phyloP scores from a whole-genome alignment of 2,797 vertebrate genomes.

The Lepus oiostolus region DNA sequence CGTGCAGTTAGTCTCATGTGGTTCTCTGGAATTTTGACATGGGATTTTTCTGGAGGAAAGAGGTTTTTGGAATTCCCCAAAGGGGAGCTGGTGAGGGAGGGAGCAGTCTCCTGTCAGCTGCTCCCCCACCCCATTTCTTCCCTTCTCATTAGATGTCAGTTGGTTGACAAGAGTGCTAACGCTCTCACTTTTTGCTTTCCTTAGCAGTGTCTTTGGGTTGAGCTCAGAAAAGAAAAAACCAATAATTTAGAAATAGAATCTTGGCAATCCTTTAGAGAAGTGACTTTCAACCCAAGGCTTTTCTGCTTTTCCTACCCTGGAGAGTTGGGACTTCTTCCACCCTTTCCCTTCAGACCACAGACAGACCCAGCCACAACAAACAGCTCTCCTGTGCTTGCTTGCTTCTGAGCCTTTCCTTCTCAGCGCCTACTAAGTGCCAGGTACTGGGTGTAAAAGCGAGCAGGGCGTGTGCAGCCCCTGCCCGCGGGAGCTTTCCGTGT shows the following conservation, averaged over 20 bases:
- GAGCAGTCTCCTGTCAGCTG: background rate
- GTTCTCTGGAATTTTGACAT: background rate
- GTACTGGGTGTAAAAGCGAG: background rate
- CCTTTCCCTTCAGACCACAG: background rate
- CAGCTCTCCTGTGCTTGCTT: background rate
- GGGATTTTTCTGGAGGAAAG: background rate
- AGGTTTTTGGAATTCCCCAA: background rate
- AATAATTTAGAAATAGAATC: constrained; percentile 25
- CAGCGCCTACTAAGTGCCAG: background rate
- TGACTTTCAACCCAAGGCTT: background rate
- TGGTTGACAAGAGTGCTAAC: background rate
- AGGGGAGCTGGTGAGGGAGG: background rate
- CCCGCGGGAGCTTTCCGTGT: background rate
- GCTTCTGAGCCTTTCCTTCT: background rate
- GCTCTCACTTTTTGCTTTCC: constrained; percentile 44
- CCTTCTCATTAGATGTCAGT: background rate
- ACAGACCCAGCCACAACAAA: background rate
- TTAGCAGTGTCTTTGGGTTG: constrained; percentile 10
- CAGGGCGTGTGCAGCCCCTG: background rate
- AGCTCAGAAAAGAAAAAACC: constrained; percentile 50
- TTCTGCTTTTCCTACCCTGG: background rate
- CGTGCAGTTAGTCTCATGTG: background rate
- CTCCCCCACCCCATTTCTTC: rapidly evolving
- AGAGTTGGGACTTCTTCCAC: background rate
- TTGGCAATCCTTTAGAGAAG: background rate